Conservation (phyloP, 2,113 vertebrate species). For the Cheilinus undulatus region DNA sequence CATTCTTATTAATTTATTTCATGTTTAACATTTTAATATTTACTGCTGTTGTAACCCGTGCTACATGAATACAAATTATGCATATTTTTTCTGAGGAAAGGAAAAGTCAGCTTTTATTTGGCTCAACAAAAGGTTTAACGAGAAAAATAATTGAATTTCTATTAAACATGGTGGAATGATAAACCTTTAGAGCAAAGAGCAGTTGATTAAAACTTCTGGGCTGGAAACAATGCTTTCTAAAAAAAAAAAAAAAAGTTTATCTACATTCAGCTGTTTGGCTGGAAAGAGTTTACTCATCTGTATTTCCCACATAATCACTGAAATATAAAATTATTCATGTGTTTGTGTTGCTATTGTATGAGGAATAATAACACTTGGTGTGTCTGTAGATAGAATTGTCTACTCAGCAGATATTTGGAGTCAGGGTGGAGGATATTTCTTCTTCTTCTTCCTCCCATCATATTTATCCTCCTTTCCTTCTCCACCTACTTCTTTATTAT, state of each 20-base stretch:
- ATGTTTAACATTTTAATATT: neutral
- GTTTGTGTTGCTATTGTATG: too few species aligned
- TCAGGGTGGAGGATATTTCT: too few species aligned
- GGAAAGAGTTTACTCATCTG: neutral
- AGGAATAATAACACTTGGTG: too few species aligned
- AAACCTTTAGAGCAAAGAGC: conserved; percentile 7
- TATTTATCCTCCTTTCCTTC: too few species aligned
- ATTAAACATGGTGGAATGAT: conserved; percentile 19
- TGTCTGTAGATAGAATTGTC: neutral
- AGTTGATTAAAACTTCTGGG: conserved; percentile 25
- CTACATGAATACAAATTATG: neutral
- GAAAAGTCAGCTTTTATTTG: conserved; percentile 6
- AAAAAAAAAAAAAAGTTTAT: conserved; percentile 4
- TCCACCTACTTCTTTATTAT: too few species aligned
- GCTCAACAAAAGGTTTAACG: neutral
- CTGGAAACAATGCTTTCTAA: neutral
- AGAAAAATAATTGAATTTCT: conserved; percentile 33
- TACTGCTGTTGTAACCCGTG: neutral
- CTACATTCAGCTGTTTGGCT: neutral
- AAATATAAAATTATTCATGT: too few species aligned
- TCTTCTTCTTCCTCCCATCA: too few species aligned
- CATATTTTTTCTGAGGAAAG: neutral
- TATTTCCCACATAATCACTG: too few species aligned
- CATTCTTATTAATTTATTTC: neutral
- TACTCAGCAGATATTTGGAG: neutral